These are phyloP conservation scores for Oscheius sp. DNA, from an alignment of 2,888 invertebrate species.

Conservation along the genomic window DNA sequence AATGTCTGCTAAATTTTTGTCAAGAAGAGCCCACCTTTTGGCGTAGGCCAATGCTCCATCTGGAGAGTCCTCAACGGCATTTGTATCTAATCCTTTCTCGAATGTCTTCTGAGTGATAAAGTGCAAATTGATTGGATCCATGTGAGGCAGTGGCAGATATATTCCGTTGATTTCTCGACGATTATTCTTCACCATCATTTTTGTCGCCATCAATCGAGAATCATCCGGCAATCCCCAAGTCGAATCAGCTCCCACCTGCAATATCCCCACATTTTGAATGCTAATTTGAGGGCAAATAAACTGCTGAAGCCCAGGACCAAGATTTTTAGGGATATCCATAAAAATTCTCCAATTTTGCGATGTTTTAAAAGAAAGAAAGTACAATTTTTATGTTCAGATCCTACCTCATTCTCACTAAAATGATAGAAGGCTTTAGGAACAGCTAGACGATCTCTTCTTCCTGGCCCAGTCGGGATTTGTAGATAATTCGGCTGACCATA, in stretches of 20 bases:
- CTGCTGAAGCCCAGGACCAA: too few relatives aligned
- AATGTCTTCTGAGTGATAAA: constrained; percentile 45
- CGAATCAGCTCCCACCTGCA: constrained; percentile 34
- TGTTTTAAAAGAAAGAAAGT: not conserved
- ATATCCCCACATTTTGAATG: not conserved
- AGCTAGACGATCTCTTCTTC: constrained; percentile 32
- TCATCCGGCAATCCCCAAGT: constrained; percentile 47
- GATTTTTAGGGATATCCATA: not conserved
- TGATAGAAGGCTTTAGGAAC: constrained; percentile 51
- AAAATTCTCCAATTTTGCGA: not conserved
- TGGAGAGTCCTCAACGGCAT: constrained; percentile 43
- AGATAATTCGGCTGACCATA: constrained; percentile 40
- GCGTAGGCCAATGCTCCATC: constrained; percentile 45
- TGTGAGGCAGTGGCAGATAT: constrained; percentile 50
- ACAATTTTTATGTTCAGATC: not conserved
- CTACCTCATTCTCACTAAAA: constrained; percentile 42
- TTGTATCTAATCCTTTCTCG: constrained; percentile 45
- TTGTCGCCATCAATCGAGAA: constrained; percentile 35
- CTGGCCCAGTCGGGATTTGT: constrained; percentile 13
- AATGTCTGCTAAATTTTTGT: too few relatives aligned
- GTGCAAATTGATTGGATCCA: constrained; percentile 51
- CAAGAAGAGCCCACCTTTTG: constrained; percentile 35
- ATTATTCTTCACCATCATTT: constrained; percentile 43
- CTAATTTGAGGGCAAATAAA: not conserved
- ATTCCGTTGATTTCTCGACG: constrained; percentile 50